Evolutionary conservation across 1,140 invertebrate species (phyloP).

Genomic region (Drosophila murphyi): DNA sequence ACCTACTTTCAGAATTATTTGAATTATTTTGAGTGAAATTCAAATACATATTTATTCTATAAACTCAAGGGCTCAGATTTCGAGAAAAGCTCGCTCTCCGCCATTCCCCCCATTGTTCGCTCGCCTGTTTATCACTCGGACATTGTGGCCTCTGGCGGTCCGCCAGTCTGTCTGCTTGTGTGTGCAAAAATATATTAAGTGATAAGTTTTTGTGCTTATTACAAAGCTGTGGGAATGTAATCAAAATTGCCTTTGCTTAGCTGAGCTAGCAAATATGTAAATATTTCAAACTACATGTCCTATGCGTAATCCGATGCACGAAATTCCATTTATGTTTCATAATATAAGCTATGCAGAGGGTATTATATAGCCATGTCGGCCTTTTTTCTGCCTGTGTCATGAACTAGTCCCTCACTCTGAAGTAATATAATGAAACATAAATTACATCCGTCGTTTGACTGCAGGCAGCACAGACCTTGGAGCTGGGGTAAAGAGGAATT

Average conservation of each 20-base stretch:
- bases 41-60: not conserved
- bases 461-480: not conserved
- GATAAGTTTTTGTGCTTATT: not conserved
- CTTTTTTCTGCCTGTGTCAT: no score
- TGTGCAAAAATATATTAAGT: conserved; percentile 10
- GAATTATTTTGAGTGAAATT: not conserved
- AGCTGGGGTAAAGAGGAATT: no score
- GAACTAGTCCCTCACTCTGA: no score
- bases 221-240: conserved; percentile 21
- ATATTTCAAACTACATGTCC: not conserved
- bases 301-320: conserved; percentile 12
- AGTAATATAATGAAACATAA: no score
- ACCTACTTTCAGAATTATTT: not conserved
- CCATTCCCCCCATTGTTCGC: no score
- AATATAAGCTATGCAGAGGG: no score
- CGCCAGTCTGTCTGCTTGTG: not conserved
- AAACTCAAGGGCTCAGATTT: not conserved
- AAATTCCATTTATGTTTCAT: not conserved
- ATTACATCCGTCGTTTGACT: no score
- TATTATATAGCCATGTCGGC: no score
- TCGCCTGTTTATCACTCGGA: not conserved
- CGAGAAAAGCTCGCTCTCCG: not conserved
- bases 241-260: conserved; percentile 13
- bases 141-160: not conserved
- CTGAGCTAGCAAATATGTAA: not conserved